These are phyloP conservation scores for Drosophila nigricruria DNA, from an alignment of 2,888 invertebrate genomes.

Conservation along the genomic window DNA sequence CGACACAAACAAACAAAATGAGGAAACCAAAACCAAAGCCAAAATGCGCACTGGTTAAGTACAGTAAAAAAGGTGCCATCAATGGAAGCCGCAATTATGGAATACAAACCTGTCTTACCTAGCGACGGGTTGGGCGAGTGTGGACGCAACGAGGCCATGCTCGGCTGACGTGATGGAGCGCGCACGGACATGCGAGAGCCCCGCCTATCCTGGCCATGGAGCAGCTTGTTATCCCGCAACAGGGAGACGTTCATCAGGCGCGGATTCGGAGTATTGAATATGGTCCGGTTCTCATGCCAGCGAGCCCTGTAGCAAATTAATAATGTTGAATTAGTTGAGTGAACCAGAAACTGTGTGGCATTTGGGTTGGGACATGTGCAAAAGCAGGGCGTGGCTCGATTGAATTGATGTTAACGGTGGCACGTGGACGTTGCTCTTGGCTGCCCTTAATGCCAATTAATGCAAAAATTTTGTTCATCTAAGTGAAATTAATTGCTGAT, in stretches of 20 bases:
- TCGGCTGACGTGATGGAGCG: slow-evolving; percentile 93
- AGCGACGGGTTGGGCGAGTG: slow-evolving; percentile 88
- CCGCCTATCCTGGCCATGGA: slow-evolving; percentile 91
- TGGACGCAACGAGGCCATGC: slow-evolving; percentile 93
- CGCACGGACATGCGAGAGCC: slow-evolving; percentile 92
- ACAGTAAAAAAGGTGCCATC: slow-evolving; percentile 39
- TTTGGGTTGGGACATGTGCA: slow-evolving; percentile 23
- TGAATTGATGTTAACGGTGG: slow-evolving; percentile 3
- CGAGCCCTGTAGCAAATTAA: slow-evolving; percentile 89
- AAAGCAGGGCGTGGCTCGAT: slow-evolving; percentile 31
- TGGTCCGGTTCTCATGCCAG: slow-evolving; percentile 96
- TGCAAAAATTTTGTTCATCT: slow-evolving; percentile 62
- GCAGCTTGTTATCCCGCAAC: slow-evolving; percentile 91
- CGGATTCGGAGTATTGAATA: slow-evolving; percentile 97
- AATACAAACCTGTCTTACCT: slow-evolving; percentile 86
- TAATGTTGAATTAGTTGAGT: slow-evolving; percentile 32
- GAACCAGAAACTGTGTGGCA: not conserved
- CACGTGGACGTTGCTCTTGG: slow-evolving; percentile 31
- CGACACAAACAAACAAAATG: slow-evolving; percentile 32
- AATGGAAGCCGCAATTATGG: slow-evolving; percentile 58
- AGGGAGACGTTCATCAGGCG: slow-evolving; percentile 96
- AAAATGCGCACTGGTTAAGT: slow-evolving; percentile 42
- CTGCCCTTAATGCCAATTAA: slow-evolving; percentile 64
- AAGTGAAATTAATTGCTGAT: slow-evolving; percentile 70
- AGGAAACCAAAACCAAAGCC: slow-evolving; percentile 38